phyloP scores from a whole-genome alignment of 2,797 vertebrate genomes.

The Xyrichtys novacula region DNA sequence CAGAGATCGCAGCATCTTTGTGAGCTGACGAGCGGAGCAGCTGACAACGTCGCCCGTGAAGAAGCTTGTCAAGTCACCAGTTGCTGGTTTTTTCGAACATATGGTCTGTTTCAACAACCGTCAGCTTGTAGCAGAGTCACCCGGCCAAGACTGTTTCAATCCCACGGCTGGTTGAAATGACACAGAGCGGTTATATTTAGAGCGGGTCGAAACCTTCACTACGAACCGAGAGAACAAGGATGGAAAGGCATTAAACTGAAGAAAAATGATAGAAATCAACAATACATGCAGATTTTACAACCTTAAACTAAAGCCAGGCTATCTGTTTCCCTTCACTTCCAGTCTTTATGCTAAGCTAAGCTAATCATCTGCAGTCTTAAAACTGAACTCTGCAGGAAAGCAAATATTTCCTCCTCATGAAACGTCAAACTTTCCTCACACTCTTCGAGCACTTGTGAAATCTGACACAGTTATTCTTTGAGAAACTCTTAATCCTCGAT shows the following conservation, averaged over 20 bases:
- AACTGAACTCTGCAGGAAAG: not conserved
- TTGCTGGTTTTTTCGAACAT: too few species aligned
- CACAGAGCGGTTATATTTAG: not conserved
- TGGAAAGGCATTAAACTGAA: too few species aligned
- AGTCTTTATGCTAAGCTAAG: conserved; percentile 9
- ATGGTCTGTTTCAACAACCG: too few species aligned
- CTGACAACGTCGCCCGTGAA: not conserved
- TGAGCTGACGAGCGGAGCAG: not conserved
- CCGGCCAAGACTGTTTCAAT: not conserved
- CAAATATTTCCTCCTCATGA: not conserved
- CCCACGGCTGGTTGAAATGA: not conserved
- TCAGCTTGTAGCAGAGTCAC: too few species aligned
- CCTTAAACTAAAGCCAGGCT: not conserved
- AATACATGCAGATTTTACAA: too few species aligned
- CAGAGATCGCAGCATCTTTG: not conserved
- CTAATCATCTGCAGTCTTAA: not conserved
- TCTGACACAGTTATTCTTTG: conserved; percentile 25
- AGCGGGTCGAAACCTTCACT: not conserved
- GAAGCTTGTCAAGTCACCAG: too few species aligned
- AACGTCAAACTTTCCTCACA: conserved; percentile 10
- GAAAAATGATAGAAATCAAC: too few species aligned
- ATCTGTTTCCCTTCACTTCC: not conserved
- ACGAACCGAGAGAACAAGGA: not conserved
- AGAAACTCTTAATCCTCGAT: conserved; percentile 27
- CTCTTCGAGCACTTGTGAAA: conserved; percentile 58